These are phyloP conservation scores for Cheilinus undulatus DNA, from an alignment of 2,113 vertebrate genomes.

Conservation along the genomic window DNA sequence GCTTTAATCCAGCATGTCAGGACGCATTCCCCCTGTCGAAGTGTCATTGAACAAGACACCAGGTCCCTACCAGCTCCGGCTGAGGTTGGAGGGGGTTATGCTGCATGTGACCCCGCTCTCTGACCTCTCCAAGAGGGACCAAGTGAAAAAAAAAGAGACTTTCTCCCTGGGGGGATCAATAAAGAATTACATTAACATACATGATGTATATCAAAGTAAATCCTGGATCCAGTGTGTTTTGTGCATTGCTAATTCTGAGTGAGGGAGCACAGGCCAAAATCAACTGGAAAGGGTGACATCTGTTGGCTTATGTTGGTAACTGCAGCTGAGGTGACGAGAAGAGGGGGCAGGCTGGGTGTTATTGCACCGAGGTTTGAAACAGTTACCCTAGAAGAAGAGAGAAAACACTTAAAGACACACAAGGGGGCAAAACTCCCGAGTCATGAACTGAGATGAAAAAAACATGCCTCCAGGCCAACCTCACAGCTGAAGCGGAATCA, in stretches of 20 bases:
- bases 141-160: conserved; percentile 41
- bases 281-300: conserved; percentile 80
- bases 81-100: conserved; percentile 11
- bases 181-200: conserved; percentile 66
- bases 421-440: conserved; percentile 60
- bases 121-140: conserved; percentile 39
- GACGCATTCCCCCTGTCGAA: conserved; percentile 25
- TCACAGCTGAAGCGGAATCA: conserved; percentile 74
- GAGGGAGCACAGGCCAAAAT: conserved; percentile 42
- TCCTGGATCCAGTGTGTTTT: conserved; percentile 33
- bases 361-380: conserved; percentile 54
- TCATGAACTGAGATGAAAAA: conserved; percentile 64
- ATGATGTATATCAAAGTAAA: conserved; percentile 70
- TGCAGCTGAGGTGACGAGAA: conserved; percentile 44
- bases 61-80: conserved; percentile 20
- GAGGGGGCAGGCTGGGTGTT: conserved; percentile 26
- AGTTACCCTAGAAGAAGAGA: conserved; percentile 52
- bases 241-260: conserved; percentile 53
- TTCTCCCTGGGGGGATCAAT: conserved; percentile 58
- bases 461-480: conserved; percentile 72
- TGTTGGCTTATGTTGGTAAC: conserved; percentile 73
- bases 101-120: conserved; percentile 36
- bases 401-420: conserved; percentile 70
- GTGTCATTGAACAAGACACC: conserved; percentile 54
- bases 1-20: conserved; percentile 56